Evolutionary conservation across 2,113 vertebrate genomes (phyloP), one percentile per base, ranked within the genome.

Genomic region (Melanotaenia duboulayi): DNA sequence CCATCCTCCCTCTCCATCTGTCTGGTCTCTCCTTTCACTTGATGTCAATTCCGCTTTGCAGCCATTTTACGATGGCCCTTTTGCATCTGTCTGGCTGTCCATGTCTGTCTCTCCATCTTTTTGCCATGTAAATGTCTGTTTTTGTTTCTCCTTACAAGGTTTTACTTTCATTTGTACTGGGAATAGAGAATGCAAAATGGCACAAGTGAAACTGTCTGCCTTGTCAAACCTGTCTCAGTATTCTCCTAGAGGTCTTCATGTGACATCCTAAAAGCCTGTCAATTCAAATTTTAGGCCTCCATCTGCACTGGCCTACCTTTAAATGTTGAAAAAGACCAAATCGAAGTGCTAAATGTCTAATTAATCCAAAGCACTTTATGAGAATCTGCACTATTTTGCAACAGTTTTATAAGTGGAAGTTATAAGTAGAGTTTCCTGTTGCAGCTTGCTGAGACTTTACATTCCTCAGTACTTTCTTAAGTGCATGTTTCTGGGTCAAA

Each of bases 1-100:
- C 76, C 51, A 59, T 66, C 65, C 83, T 89, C 80, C 46, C 24
- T 70, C 70, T 9, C 82, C 88, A 88, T 85, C 84, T 85, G 76
- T 62, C 76, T 66, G 74, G 70, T 65, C 55, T 82, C 68, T 74
- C 65, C 68, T 78, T 77, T 85, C 80, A 65, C 82, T 81, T 48
- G 62, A 81, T 74, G 69, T 84, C 76, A 82, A 67, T 55, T 74
- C 65, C 65, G 49, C 54, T 74, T 59, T 60, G 65, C 77, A 76
- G 69, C 59, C 50, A 63, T 81, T 84, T 86, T 66, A 73, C 37
- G 17, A 56, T 65, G 58, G 73, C 66, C 63, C 42, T 80, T 77
- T 80, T 58, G 48, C 66, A 81, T 84, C 82, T 82, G 62, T 68
- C 61, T 61, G 63, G 16, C 35, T 8, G 16, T 10, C 42, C 58